Evolutionary conservation across 2,797 vertebrate genomes (phyloP).

Genomic region (Siniperca undulata): DNA sequence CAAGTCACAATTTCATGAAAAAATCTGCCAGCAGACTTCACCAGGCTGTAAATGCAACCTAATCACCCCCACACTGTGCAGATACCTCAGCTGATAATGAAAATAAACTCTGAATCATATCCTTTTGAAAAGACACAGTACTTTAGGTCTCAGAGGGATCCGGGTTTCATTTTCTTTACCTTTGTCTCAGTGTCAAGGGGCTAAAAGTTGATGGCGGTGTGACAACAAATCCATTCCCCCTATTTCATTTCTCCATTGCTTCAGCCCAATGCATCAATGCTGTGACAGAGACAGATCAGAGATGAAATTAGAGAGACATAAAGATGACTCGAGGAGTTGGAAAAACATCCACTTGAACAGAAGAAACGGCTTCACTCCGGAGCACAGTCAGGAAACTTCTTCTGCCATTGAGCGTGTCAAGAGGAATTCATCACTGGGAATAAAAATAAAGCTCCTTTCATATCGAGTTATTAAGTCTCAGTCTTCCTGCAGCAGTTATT

Average conservation of each 20-base stretch:
- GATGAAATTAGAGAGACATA: slow-evolving; percentile 76
- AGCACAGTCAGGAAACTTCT: slow-evolving; percentile 57
- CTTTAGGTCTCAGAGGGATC: slow-evolving; percentile 55
- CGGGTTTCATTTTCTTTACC: slow-evolving; percentile 74
- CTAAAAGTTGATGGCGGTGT: slow-evolving; percentile 61
- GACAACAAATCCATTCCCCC: slow-evolving; percentile 70
- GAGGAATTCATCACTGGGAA: slow-evolving; percentile 67
- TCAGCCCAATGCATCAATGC: slow-evolving; percentile 25
- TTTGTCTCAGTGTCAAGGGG: slow-evolving; percentile 56
- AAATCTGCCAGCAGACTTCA: slow-evolving; percentile 26
- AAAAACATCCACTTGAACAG: slow-evolving; percentile 52
- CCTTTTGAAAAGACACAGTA: slow-evolving; percentile 54
- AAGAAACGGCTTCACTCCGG: slow-evolving; percentile 47
- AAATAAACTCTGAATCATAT: slow-evolving; percentile 63
- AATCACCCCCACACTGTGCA: slow-evolving; percentile 33
- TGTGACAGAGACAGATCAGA: slow-evolving; percentile 70
- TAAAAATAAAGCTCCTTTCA: slow-evolving; percentile 70
- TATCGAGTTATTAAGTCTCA: slow-evolving; percentile 63
- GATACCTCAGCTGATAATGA: slow-evolving; percentile 45
- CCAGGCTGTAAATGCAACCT: slow-evolving; percentile 32
- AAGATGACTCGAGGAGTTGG: slow-evolving; percentile 61
- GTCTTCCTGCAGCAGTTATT: slow-evolving; percentile 49
- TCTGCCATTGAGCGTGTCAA: slow-evolving; percentile 62
- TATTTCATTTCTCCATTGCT: slow-evolving; percentile 37
- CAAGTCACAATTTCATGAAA: slow-evolving; percentile 32